These are phyloP conservation scores for Sarcophaga bullata DNA, from an alignment of 1,140 invertebrate species.

Conservation along the genomic window DNA sequence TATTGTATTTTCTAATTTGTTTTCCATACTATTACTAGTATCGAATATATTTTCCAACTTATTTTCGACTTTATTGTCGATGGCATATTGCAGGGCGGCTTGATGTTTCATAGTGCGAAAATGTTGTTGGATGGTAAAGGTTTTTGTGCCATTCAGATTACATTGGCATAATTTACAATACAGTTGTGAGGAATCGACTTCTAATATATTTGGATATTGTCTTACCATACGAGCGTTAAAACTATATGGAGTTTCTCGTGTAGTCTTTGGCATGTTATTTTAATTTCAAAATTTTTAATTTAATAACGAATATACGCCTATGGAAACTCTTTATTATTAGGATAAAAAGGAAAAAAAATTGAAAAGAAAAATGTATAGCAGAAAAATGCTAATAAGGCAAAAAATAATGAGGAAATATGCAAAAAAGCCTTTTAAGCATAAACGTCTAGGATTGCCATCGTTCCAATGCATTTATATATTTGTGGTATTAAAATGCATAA, in stretches of 20 bases:
- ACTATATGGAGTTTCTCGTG: not conserved
- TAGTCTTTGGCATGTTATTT: not conserved
- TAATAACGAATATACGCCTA: no score
- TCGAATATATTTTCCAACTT: no score
- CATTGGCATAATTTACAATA: conserved; percentile 8
- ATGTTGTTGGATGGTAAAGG: not conserved
- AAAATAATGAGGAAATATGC: not conserved
- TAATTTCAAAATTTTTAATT: not conserved
- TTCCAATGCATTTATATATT: not conserved
- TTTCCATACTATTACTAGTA: no score
- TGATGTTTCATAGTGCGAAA: not conserved
- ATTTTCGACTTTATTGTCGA: not conserved
- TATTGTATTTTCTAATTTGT: no score
- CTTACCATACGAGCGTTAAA: not conserved
- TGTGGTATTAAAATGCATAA: no score
- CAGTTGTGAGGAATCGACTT: not conserved
- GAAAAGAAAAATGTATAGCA: not conserved
- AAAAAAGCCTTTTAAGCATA: not conserved
- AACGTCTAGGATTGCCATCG: not conserved
- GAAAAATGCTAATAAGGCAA: conserved; percentile 10
- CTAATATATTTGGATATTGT: not conserved
- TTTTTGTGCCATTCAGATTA: not conserved
- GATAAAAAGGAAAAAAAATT: not conserved
- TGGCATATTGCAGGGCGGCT: not conserved
- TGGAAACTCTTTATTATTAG: no score